Evolutionary conservation across 2,113 vertebrate species (phyloP).

Genomic region (Solea senegalensis): DNA sequence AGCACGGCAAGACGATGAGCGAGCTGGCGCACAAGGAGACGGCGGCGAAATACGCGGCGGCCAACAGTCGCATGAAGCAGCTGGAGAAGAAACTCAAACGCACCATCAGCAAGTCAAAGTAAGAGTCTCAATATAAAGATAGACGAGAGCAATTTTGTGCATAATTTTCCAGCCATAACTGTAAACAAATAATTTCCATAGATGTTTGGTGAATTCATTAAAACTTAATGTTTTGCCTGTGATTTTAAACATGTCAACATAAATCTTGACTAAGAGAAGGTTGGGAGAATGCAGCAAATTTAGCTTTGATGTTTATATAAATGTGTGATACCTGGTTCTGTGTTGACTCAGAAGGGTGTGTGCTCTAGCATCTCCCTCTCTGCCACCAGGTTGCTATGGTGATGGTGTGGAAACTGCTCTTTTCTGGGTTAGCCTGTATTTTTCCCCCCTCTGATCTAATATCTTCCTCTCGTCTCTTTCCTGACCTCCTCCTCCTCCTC

Average conservation of each 20-base stretch:
- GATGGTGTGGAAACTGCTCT: conserved; percentile 49
- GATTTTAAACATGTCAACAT: too few relatives aligned
- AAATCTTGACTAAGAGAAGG: too few relatives aligned
- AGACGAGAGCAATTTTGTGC: too few relatives aligned
- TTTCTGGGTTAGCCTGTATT: conserved; percentile 54
- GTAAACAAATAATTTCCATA: too few relatives aligned
- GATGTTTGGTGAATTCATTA: too few relatives aligned
- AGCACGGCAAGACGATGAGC: conserved; percentile 92
- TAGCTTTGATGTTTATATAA: too few relatives aligned
- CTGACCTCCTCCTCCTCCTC: conserved; percentile 34
- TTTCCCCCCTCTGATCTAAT: conserved; percentile 41
- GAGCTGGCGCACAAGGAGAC: conserved; percentile 95
- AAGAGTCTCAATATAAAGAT: conserved; percentile 41
- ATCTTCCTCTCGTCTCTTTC: conserved; percentile 8
- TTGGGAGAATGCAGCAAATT: too few relatives aligned
- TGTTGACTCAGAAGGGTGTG: neutral
- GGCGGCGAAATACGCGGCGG: conserved; percentile 90
- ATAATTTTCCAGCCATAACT: too few relatives aligned
- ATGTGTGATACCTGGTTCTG: too few relatives aligned
- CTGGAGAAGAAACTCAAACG: conserved; percentile 97
- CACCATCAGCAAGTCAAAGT: conserved; percentile 98
- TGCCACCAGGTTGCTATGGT: conserved; percentile 65
- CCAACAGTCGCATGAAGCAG: conserved; percentile 93
- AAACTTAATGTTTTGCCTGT: too few relatives aligned
- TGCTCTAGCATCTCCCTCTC: neutral